phyloP scores from a whole-genome alignment of 2,888 invertebrate species.

The Helleia helle region DNA sequence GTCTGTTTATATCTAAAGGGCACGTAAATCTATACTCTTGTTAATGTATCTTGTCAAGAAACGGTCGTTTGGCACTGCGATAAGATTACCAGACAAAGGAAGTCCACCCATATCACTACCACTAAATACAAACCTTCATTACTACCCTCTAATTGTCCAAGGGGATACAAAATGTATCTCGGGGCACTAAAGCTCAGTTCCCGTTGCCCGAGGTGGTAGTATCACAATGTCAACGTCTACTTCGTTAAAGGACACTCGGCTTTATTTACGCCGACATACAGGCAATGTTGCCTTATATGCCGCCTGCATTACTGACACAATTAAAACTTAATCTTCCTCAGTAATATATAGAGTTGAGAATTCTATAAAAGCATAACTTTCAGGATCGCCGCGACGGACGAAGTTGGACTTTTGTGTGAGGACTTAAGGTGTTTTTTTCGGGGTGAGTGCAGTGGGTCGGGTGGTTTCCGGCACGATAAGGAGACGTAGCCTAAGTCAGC shows the following conservation, averaged over 20 bases:
- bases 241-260: slow-evolving; percentile 72
- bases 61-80: slow-evolving; percentile 54
- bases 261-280: slow-evolving; percentile 71
- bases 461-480: slow-evolving; percentile 65
- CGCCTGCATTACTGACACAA: slow-evolving; percentile 34
- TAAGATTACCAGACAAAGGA: slow-evolving; percentile 73
- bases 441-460: slow-evolving; percentile 27
- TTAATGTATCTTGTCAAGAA: slow-evolving; percentile 65
- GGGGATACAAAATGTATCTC: slow-evolving; percentile 37
- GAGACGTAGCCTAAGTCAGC: slow-evolving; percentile 61
- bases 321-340: slow-evolving; percentile 35
- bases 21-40: slow-evolving; percentile 43
- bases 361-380: slow-evolving; percentile 24
- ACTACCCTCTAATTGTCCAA: slow-evolving; percentile 37
- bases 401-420: slow-evolving; percentile 42
- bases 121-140: slow-evolving; percentile 66
- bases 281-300: slow-evolving; percentile 66
- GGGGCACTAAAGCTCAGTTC: slow-evolving; percentile 43
- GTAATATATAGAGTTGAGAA: slow-evolving; percentile 44
- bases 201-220: slow-evolving; percentile 44
- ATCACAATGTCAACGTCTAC: slow-evolving; percentile 63
- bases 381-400: slow-evolving; percentile 28
- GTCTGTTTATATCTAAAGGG: slow-evolving; percentile 11
- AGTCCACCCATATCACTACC: slow-evolving; percentile 71
- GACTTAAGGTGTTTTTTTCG: slow-evolving; percentile 21